Base-by-base conservation (phyloP, 2,888 invertebrate species). In the Cyclophora albipunctata region DNA sequence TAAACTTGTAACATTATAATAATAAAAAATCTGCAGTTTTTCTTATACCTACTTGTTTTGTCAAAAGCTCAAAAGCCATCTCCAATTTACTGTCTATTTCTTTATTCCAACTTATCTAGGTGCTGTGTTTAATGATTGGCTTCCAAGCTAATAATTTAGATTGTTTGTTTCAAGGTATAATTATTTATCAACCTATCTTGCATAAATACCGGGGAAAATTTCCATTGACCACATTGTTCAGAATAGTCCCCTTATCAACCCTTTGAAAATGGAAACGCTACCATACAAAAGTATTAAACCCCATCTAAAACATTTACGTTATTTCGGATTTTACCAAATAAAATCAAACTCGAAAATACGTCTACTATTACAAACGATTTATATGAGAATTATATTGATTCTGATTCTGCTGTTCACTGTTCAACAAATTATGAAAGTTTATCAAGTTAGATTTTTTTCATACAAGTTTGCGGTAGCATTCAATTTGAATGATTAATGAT, bases 361-460 rank as follows among this genome's bases (percentile, higher is more conserved):
- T 40, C 67, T 51, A 66, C 45, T 52, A 34, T 40, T 76, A 4
- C 75, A 80, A 46, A 58, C 54, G 3, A 50, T 63, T 7, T 80
- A 72, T 48, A 77, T 71, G 68, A 44, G 54, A 6, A 45, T 67
- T 6, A 59, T 68, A 42, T 59, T 76, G n/a, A 51, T 51, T 42
- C 58, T 73, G 7, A 59, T 71, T 43, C 46, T 67, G 7, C 20
- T 78, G 3, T 80, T 71, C 50, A 71, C 68, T 3, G 34, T 63
- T 7, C 78, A 78, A 52, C 75, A 79, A 57, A 66, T 69, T 3
- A 50, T 78, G 3, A 69, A 75, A 54, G 62, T 78, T 51, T 69
- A 71, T 56, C 59, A 76, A 66, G 81, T 80, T 69, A 60, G 55
- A 59, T 49, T 43, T 45, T 4, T 48, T 2, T 5, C 1, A 4